These are phyloP conservation scores for Pangasianodon gigas DNA, from an alignment of 2,113 vertebrate species.

Conservation along the genomic window DNA sequence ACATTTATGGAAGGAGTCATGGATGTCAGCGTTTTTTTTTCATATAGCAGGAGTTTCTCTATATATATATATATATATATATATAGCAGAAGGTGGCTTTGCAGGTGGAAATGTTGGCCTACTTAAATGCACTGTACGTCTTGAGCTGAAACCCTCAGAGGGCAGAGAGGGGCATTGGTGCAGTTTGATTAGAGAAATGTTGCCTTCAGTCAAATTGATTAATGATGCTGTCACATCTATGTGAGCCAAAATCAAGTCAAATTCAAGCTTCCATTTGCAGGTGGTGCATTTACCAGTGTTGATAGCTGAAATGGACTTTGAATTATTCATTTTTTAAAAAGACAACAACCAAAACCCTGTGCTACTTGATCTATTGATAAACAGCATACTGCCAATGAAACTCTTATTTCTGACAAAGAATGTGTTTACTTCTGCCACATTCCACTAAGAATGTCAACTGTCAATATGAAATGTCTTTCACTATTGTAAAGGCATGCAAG, in stretches of 20 bases:
- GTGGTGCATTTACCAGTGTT: neutral
- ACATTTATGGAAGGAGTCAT: neutral
- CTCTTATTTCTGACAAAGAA: neutral
- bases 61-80: no score
- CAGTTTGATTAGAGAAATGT: slow-evolving; percentile 38
- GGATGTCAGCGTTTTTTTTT: neutral
- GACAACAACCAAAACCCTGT: neutral
- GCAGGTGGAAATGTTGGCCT: slow-evolving; percentile 32
- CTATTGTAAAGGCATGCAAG: neutral
- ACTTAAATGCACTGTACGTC: slow-evolving; percentile 21
- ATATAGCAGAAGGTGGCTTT: no score
- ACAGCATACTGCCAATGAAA: neutral
- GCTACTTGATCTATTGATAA: neutral
- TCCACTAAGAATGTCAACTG: neutral
- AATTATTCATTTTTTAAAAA: neutral
- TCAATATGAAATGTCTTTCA: neutral
- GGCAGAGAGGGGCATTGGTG: neutral
- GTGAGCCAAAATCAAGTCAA: slow-evolving; percentile 15
- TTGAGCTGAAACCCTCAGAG: neutral
- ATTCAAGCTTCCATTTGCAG: neutral
- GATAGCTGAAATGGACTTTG: slow-evolving; percentile 1
- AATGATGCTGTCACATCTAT: slow-evolving; percentile 16
- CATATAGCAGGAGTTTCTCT: neutral
- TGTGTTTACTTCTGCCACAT: neutral
- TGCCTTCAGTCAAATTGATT: slow-evolving; percentile 32